A percentile compares a stretch with the other conserved stretches of the same genome.
These are phyloP conservation scores for Chondrilla cf. caribensis DNA, from an alignment of 37 sponge, comb jelly and placozoan genomes.

Conservation along the genomic window DNA sequence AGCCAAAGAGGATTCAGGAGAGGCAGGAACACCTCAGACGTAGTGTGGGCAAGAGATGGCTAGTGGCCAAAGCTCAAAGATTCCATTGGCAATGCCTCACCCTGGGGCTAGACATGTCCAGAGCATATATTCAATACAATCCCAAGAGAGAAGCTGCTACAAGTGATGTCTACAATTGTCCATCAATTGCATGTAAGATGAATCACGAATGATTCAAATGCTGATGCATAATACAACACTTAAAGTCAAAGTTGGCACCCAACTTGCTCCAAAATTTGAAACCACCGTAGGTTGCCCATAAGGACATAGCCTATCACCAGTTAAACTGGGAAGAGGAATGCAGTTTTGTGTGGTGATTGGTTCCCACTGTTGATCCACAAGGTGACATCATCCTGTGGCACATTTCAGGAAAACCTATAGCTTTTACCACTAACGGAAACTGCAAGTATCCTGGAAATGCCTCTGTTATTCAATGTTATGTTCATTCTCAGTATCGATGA, in stretches of 20 bases:
- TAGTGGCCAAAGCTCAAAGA: constrained; percentile 7
- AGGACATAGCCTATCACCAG: background rate
- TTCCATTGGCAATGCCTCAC: constrained; percentile 22
- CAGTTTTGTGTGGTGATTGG: too few relatives aligned
- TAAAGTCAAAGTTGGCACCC: background rate
- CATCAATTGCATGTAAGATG: constrained; percentile 13
- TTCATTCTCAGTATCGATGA: too few relatives aligned
- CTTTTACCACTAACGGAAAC: too few relatives aligned
- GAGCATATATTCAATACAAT: constrained; percentile 12
- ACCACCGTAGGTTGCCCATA: background rate
- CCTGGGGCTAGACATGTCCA: background rate
- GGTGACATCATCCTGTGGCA: too few relatives aligned
- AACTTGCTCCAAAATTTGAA: background rate
- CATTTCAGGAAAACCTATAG: too few relatives aligned
- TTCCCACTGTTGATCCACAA: too few relatives aligned
- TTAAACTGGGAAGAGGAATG: too few relatives aligned
- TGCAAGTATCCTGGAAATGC: too few relatives aligned
- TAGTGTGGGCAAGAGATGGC: constrained; percentile 23
- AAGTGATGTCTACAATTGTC: constrained; percentile 18
- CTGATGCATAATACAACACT: constrained; percentile 21
- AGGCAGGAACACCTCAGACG: constrained; percentile 11
- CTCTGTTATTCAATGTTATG: too few relatives aligned
- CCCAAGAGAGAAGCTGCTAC: constrained; percentile 4
- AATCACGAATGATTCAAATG: constrained; percentile 3
- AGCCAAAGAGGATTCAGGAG: constrained; percentile 13